phyloP scores from a whole-genome alignment of 2,888 invertebrate genomes.

The Sminthurinus aureus region DNA sequence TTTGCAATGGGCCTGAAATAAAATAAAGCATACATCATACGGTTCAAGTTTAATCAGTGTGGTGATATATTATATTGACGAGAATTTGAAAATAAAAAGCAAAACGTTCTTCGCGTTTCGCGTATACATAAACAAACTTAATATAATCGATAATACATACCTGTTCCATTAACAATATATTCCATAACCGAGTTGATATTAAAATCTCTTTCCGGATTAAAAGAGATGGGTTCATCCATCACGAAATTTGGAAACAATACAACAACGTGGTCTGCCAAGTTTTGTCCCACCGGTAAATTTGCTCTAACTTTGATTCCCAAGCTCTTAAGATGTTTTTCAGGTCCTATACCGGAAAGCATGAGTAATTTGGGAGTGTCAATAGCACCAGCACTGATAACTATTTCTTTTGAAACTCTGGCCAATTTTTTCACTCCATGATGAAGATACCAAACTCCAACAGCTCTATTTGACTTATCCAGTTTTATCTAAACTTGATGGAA shows the following conservation, averaged over 20 bases:
- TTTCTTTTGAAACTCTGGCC: constrained; percentile 32
- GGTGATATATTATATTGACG: too few species aligned
- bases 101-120: background rate
- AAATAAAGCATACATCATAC: too few species aligned
- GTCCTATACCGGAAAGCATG: constrained; percentile 40
- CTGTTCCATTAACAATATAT: constrained; percentile 50
- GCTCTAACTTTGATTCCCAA: too few species aligned
- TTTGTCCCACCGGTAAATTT: constrained; percentile 53
- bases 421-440: constrained; percentile 35
- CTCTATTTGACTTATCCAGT: constrained; percentile 33
- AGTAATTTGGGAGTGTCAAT: constrained; percentile 35
- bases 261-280: constrained; percentile 52
- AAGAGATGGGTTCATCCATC: constrained; percentile 45
- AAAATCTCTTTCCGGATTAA: constrained; percentile 52
- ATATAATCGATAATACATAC: constrained; percentile 34
- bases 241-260: constrained; percentile 37
- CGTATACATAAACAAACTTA: background rate
- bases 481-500: constrained; percentile 23
- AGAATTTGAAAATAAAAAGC: constrained; percentile 5
- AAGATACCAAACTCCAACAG: constrained; percentile 32
- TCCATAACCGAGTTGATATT: constrained; percentile 39
- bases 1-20: background rate
- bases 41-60: too few species aligned
- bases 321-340: constrained; percentile 25
- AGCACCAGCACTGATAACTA: constrained; percentile 34